Percentiles rank a stretch among this genome's conserved stretches.
Evolutionary conservation across 2,888 invertebrate species (phyloP).

Genomic region (Loripinus fragilis): DNA sequence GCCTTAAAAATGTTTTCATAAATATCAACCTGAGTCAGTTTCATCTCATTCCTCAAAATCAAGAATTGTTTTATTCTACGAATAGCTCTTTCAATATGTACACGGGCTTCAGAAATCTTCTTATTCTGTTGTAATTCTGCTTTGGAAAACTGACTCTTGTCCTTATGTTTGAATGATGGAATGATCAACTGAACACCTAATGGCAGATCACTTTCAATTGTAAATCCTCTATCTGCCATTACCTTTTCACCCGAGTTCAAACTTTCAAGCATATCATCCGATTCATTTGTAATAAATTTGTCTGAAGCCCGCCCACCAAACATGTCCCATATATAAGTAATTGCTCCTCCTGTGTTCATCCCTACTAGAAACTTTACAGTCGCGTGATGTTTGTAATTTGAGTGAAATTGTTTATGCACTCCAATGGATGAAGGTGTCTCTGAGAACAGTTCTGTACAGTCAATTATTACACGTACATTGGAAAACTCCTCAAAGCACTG

Average conservation of each 20-base stretch:
- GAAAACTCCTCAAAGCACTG: too few species aligned
- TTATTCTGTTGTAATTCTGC: slow-evolving; percentile 26
- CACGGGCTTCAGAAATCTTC: slow-evolving; percentile 34
- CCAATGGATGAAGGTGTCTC: slow-evolving; percentile 18
- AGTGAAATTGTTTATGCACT: slow-evolving; percentile 24
- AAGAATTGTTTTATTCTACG: slow-evolving; percentile 33
- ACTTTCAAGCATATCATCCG: not conserved
- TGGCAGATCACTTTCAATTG: slow-evolving; percentile 24
- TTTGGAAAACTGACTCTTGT: slow-evolving; percentile 34
- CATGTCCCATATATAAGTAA: slow-evolving; percentile 18
- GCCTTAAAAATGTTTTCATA: slow-evolving; percentile 36
- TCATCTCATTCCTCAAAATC: slow-evolving; percentile 30
- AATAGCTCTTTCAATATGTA: slow-evolving; percentile 37
- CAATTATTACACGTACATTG: slow-evolving; percentile 25
- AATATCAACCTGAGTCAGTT: slow-evolving; percentile 26
- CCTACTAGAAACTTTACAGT: too few species aligned
- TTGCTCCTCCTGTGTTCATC: too few species aligned
- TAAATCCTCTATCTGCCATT: slow-evolving; percentile 20
- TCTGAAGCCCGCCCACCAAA: slow-evolving; percentile 11
- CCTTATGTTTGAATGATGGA: slow-evolving; percentile 39
- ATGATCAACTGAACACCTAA: slow-evolving; percentile 29
- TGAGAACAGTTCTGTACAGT: slow-evolving; percentile 24
- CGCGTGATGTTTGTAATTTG: too few species aligned
- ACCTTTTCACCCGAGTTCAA: slow-evolving; percentile 24
- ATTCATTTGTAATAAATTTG: slow-evolving; percentile 24